A percentile compares a stretch with the other conserved stretches of the same genome.
Evolutionary conservation across 2,888 invertebrate genomes (phyloP).

Genomic region (Athetis lepigone): DNA sequence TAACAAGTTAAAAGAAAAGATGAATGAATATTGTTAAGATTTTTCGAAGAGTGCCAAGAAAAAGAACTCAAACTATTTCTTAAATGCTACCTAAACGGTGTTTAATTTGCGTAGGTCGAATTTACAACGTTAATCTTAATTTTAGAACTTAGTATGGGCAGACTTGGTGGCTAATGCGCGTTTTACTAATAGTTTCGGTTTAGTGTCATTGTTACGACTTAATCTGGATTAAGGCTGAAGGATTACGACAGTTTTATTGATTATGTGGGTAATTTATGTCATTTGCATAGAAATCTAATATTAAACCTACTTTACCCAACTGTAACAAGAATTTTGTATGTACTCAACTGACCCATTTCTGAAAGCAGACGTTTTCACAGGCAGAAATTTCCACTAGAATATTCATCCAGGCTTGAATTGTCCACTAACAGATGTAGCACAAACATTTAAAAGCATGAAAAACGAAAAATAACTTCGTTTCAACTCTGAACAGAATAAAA

Average conservation of each 20-base stretch:
- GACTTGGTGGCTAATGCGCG: constrained; percentile 26
- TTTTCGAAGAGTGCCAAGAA: not conserved
- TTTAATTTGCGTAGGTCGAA: constrained; percentile 68
- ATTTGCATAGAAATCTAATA: not conserved
- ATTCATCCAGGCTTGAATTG: constrained; percentile 33
- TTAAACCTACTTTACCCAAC: not conserved
- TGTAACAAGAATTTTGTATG: not conserved
- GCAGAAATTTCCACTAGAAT: constrained; percentile 20
- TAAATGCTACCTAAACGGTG: constrained; percentile 58
- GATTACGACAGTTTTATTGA: constrained; percentile 50
- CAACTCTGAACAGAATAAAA: constrained; percentile 48
- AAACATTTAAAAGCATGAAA: constrained; percentile 35
- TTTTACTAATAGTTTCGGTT: constrained; percentile 38
- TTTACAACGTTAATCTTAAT: constrained; percentile 65
- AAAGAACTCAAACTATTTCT: constrained; percentile 24
- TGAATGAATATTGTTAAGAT: not conserved
- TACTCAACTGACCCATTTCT: constrained; percentile 14
- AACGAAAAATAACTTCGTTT: constrained; percentile 28
- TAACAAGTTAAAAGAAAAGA: not conserved
- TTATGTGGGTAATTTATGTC: constrained; percentile 8
- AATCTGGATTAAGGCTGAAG: constrained; percentile 38
- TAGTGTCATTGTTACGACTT: constrained; percentile 45
- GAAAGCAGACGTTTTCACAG: too few relatives aligned
- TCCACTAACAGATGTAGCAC: constrained; percentile 25
- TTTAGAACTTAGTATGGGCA: constrained; percentile 50